Evolutionary conservation across 53 echinoderm and acorn worm genomes (phyloP).

Genomic region (Echinometra lucunter): DNA sequence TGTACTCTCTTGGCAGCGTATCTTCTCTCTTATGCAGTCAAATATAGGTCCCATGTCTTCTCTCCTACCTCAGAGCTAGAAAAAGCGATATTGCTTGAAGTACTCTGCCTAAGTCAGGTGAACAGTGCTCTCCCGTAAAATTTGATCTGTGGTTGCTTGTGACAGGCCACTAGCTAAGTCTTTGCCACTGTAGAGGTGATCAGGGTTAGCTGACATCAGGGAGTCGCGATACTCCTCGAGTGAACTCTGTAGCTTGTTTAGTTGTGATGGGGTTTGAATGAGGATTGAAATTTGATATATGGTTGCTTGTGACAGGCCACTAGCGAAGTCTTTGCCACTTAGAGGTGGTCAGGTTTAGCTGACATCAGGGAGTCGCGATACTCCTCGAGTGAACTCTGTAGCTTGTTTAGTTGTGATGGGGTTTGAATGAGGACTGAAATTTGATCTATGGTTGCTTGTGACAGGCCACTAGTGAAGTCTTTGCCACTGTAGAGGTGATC

Average conservation of each 20-base stretch:
- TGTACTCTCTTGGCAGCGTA: too few species aligned
- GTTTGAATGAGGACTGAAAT: too few species aligned
- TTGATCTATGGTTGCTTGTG: background rate
- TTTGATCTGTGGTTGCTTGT: background rate
- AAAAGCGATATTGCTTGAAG: conserved; percentile 7
- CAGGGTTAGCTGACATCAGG: conserved; percentile 12
- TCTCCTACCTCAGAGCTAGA: conserved; percentile 6
- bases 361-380: too few species aligned
- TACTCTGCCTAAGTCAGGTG: background rate
- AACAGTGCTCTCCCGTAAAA: background rate
- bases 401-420: too few species aligned
- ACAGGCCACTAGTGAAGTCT: conserved; percentile 10
- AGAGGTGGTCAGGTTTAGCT: too few species aligned
- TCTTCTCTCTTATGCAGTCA: conserved; percentile 23
- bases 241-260: conserved; percentile 10
- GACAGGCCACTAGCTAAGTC: conserved; percentile 24
- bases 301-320: too few species aligned
- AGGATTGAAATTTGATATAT: too few species aligned
- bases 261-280: conserved; percentile 11
- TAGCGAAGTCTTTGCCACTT: too few species aligned
- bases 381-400: too few species aligned
- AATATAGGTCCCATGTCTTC: conserved; percentile 21
- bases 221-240: conserved; percentile 39
- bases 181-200: conserved; percentile 44
- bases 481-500: conserved; percentile 44